Evolutionary conservation across 2,113 vertebrate species (phyloP), one percentile per base, ranked within the genome.

Genomic region (Periophthalmodon schlosseri): DNA sequence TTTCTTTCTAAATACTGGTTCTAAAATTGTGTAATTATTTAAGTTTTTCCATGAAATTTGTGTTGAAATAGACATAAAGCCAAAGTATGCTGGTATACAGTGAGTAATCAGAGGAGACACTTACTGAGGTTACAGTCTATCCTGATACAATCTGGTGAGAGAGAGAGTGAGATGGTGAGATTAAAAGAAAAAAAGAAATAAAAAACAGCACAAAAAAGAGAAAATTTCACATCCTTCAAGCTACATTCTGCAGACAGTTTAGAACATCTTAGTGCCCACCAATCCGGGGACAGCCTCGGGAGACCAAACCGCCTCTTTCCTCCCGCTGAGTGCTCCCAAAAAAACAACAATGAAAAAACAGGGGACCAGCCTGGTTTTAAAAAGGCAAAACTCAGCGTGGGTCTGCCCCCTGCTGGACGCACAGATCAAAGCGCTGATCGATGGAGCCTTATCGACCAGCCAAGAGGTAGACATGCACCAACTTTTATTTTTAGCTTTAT

Each of bases 101-200:
- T 76, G 86, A 83, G 90, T 89, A 91, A 94, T 91, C 82, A 89
- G 88, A 91, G 88, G 87, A 91, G 91, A 89, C 92, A 97, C 96
- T 97, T 97, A 97, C 96, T 97, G 93, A 95, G 95, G 93, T 96
- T 96, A 96, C 96, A 97, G 95, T 96, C 96, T 96, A 97, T 96
- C 93, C 96, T 96, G 95, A 97, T 95, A 96, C 96, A 97, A 95
- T 97, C 96, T 96, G 95, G 95, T 91, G 94, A 93, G 94, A 96
- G 91, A 93, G 92, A 93, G 94, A 95, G 95, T 93, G 93, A 93
- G 90, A 96, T 95, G 94, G 91, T 94, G 92, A 94, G 92, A 92
- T 94, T 85, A 91, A 93, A 93, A 87, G 87, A 94, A 60, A 63
- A 63, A 20, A 18, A 34, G 6, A 65, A 65, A 93, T 93, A 87